phyloP scores from a whole-genome alignment of 2,113 vertebrate genomes.

The Harpagus bidentatus region DNA sequence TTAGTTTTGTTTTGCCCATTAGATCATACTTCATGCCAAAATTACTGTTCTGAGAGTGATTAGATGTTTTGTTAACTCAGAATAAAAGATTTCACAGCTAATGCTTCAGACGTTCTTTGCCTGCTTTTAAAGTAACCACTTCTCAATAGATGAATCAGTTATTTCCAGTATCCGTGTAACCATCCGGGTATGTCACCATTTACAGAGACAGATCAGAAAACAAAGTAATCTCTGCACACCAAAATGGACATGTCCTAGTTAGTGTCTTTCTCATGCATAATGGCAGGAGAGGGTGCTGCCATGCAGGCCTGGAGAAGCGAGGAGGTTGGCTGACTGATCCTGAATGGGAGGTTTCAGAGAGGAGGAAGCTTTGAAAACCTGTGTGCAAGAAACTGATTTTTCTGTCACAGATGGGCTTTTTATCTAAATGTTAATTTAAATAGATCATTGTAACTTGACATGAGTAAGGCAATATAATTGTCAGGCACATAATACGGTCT shows the following conservation, averaged over 20 bases:
- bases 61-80: neutral
- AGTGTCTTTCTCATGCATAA: rapidly evolving
- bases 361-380: neutral
- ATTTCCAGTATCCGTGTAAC: neutral
- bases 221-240: neutral
- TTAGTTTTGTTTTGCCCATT: neutral
- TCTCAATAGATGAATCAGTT: neutral
- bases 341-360: neutral
- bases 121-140: neutral
- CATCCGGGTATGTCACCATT: neutral
- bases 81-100: neutral
- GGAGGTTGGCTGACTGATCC: neutral
- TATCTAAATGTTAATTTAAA: neutral
- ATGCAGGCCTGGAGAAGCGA: rapidly evolving
- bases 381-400: neutral
- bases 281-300: neutral
- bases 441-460: neutral
- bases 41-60: neutral
- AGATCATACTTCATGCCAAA: neutral
- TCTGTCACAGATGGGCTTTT: neutral
- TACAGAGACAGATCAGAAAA: neutral
- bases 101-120: neutral
- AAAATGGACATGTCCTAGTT: neutral
- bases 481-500: neutral
- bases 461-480: neutral